Percentiles rank a stretch among this genome's conserved stretches.
phyloP scores from a whole-genome alignment of 2,888 invertebrate species.

The Cataglyphis cursor region DNA sequence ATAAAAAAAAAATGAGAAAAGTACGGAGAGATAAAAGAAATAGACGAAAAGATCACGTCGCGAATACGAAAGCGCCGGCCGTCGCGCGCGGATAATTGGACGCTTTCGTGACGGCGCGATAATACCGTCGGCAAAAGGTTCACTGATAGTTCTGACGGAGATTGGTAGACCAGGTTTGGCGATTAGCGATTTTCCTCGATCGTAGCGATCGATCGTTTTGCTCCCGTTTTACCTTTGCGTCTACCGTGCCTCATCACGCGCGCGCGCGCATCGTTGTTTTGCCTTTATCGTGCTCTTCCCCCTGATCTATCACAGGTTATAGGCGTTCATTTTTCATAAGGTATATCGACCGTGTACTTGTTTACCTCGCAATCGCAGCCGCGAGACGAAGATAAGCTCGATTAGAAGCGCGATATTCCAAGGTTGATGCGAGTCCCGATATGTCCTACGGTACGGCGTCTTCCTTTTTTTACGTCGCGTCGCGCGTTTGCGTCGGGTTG shows the following conservation, averaged over 20 bases:
- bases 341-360: constrained; percentile 30
- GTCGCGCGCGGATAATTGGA: constrained; percentile 65
- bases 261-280: constrained; percentile 3
- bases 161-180: constrained; percentile 7
- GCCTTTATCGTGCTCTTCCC: constrained; percentile 17
- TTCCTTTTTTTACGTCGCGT: constrained; percentile 15
- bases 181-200: constrained; percentile 45
- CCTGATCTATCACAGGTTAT: constrained; percentile 57
- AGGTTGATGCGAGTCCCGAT: constrained; percentile 34
- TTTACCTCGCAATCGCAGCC: not conserved
- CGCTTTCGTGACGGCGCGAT: constrained; percentile 35
- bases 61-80: constrained; percentile 62
- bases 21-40: not conserved
- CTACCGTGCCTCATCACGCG: not conserved
- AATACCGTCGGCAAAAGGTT: constrained; percentile 41
- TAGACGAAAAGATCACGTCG: not conserved
- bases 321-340: constrained; percentile 67
- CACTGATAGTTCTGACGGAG: constrained; percentile 33
- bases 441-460: not conserved
- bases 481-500: not conserved
- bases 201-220: constrained; percentile 16
- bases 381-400: constrained; percentile 46
- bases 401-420: constrained; percentile 47
- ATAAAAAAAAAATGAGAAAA: constrained; percentile 29
- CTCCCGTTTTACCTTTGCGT: constrained; percentile 28